Base-by-base conservation (phyloP, 2,797 vertebrate species). In the Melanotaenia parkinsoni region DNA sequence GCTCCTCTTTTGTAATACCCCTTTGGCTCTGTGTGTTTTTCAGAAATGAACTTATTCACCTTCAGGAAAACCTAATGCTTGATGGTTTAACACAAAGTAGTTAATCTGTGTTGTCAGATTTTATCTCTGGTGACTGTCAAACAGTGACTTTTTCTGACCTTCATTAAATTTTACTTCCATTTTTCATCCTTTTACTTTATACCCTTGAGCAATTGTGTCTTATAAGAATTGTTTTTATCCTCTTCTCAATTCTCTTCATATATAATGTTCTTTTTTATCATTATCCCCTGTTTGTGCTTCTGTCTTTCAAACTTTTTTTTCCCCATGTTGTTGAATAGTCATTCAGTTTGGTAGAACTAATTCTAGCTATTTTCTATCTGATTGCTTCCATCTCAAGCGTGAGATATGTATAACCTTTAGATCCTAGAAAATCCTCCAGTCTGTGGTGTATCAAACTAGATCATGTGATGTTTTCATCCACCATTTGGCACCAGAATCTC, bases 311-410 rank as follows among this genome's bases (percentile, higher is more conserved):
- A 4, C 43, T 28, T 33, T 32, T 62, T 72, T 61, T 22, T 38
- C 67, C 14, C 14, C 58, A 68, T 67, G 72, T 72, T 72, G 30
- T 72, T 58, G 62, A 28, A 77, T 74, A 67, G 81, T 83, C 74
- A 79, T 18, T 70, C 47, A n/a, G 26, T 54, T 69, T 62, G 22
- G 40, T 50, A 5, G 7, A 63, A 54, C 56, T 47, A 32, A 28
- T 43, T n/a, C 11, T 56, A 30, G 26, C 32, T 33, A 26, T 66
- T 70, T 67, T 72, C 58, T 30, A 74, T 70, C 28, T 65, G 58
- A 38, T 58, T 18, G 11, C 60, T 69, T 58, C 50, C 9, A 24
- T 64, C 58, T 63, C 43, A 74, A 35, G 77, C 26, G 8, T 9
- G 11, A 26, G 22, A 54, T 26, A 12, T 50, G 9, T 4, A 9